Conservation (phyloP, 2,113 vertebrate genomes). For the Sakesphorus luctuosus region DNA sequence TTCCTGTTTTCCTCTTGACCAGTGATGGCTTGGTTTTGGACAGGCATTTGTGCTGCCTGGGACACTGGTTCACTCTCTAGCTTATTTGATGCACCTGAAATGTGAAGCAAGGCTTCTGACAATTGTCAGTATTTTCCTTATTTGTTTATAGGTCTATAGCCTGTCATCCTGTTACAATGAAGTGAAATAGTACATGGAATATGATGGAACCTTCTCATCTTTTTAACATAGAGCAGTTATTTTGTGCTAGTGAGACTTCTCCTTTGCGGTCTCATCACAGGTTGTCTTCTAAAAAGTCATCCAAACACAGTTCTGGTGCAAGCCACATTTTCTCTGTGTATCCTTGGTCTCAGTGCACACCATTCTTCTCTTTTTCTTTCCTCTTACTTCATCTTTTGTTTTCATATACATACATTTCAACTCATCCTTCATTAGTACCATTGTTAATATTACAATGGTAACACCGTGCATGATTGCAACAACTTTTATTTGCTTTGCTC, state of each 20-base stretch:
- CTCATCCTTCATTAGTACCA: background rate
- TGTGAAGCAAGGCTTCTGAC: background rate
- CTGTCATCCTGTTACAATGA: background rate
- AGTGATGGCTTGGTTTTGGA: background rate
- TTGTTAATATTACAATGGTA: background rate
- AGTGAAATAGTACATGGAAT: background rate
- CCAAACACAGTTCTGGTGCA: background rate
- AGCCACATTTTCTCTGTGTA: background rate
- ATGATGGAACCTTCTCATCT: background rate
- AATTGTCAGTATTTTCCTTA: background rate
- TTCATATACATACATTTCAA: background rate
- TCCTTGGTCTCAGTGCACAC: background rate
- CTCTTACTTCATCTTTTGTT: background rate
- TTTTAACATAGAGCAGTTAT: background rate
- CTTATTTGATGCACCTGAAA: background rate
- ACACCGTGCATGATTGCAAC: background rate
- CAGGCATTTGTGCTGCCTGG: background rate
- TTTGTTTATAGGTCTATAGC: background rate
- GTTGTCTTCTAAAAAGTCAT: background rate
- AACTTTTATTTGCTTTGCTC: background rate
- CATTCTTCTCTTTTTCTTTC: background rate
- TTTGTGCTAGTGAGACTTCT: background rate
- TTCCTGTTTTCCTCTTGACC: background rate
- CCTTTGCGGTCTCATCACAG: background rate
- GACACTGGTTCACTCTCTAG: background rate